These are phyloP conservation scores for Diorhabda elongata DNA, from an alignment of 1,140 invertebrate species.

Conservation along the genomic window DNA sequence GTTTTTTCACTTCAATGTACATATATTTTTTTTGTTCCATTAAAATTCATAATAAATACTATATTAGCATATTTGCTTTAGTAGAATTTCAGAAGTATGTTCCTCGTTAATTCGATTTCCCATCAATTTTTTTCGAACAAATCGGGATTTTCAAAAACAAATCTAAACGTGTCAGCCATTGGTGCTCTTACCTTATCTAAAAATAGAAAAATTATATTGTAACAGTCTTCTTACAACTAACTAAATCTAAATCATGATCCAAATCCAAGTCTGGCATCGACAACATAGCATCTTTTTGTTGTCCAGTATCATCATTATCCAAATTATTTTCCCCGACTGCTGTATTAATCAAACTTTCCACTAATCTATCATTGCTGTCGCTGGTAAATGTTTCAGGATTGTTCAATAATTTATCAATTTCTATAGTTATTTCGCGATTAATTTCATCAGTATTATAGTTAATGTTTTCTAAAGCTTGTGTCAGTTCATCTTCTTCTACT, in stretches of 20 bases:
- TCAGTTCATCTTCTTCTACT: conserved; percentile 24
- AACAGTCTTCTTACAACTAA: too few species aligned
- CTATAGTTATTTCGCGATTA: conserved; percentile 27
- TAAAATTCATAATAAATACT: too few species aligned
- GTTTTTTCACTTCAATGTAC: too few species aligned
- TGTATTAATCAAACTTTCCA: conserved; percentile 22
- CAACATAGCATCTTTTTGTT: conserved; percentile 33
- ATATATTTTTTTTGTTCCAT: too few species aligned
- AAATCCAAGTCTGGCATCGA: conserved; percentile 42
- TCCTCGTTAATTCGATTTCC: too few species aligned
- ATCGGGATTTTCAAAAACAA: too few species aligned
- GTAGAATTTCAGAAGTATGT: too few species aligned
- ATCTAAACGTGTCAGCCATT: too few species aligned
- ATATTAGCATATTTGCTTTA: too few species aligned
- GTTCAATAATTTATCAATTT: conserved; percentile 23
- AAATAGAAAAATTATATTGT: too few species aligned
- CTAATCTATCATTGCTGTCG: conserved; percentile 23
- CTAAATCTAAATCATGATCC: conserved; percentile 9
- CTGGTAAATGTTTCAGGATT: conserved; percentile 25
- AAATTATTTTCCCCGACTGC: conserved; percentile 10
- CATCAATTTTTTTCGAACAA: too few species aligned
- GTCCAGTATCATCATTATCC: neutral
- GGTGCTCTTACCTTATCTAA: too few species aligned
- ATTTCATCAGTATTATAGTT: conserved; percentile 27
- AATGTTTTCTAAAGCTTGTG: conserved; percentile 27